Percentiles rank a stretch among this genome's conserved stretches.
phyloP scores from a whole-genome alignment of 2,888 invertebrate genomes.

The Mimumesa dahlbomi region DNA sequence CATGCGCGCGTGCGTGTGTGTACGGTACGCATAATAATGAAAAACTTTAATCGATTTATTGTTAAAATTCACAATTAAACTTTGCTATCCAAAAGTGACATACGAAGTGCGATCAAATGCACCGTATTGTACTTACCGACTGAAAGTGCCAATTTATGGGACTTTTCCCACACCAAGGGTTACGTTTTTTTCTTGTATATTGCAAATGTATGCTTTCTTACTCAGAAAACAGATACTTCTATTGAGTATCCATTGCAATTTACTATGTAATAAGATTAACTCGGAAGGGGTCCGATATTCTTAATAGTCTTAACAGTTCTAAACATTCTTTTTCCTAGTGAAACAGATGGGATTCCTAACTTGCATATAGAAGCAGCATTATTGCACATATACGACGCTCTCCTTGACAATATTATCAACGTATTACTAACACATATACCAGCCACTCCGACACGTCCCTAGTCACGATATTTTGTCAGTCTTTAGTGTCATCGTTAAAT shows the following conservation, averaged over 20 bases:
- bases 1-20: not conserved
- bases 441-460: conserved; percentile 22
- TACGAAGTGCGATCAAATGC: too few species aligned
- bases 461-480: conserved; percentile 28
- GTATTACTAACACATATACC: conserved; percentile 24
- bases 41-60: conserved; percentile 9
- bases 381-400: conserved; percentile 53
- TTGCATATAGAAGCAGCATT: conserved; percentile 61
- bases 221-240: conserved; percentile 6
- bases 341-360: conserved; percentile 59
- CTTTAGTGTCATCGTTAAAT: conserved; percentile 37
- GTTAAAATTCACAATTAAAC: conserved; percentile 1
- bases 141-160: conserved; percentile 41
- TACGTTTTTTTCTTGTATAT: conserved; percentile 25
- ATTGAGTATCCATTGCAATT: conserved; percentile 36
- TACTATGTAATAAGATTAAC: conserved; percentile 15
- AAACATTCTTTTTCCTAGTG: conserved; percentile 51
- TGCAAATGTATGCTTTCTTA: conserved; percentile 23
- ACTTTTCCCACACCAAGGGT: conserved; percentile 38
- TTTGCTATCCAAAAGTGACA: not conserved
- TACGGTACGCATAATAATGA: not conserved
- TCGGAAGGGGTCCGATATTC: conserved; percentile 7
- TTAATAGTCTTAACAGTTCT: conserved; percentile 17
- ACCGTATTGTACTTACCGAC: conserved; percentile 35
- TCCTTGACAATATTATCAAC: conserved; percentile 57